These are phyloP conservation scores for Lates japonicus DNA, from an alignment of 2,797 vertebrate species.

Conservation along the genomic window DNA sequence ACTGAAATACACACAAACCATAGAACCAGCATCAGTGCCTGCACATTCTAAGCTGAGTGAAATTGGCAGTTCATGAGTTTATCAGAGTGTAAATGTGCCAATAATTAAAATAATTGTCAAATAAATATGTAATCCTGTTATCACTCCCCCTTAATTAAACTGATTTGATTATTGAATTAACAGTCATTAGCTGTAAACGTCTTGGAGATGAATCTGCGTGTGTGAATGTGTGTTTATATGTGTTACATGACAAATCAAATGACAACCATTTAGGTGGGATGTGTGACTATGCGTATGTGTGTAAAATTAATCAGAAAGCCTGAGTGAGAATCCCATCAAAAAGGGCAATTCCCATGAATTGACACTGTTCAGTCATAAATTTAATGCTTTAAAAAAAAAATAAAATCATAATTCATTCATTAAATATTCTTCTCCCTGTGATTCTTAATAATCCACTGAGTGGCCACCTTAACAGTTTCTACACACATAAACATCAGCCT, in stretches of 20 bases:
- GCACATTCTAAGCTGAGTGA: neutral
- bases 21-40: neutral
- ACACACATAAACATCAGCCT: neutral
- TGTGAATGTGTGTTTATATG: slow-evolving; percentile 14
- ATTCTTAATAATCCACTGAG: neutral
- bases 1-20: neutral
- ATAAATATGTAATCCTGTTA: slow-evolving; percentile 36
- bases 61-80: slow-evolving; percentile 2
- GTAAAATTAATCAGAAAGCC: neutral
- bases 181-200: slow-evolving; percentile 4
- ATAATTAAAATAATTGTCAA: slow-evolving; percentile 32
- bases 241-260: no score
- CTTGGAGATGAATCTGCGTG: neutral
- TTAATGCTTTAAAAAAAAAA: neutral
- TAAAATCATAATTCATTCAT: no score
- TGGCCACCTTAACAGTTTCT: neutral
- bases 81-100: slow-evolving; percentile 18
- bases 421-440: neutral
- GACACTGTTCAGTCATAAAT: slow-evolving; percentile 1
- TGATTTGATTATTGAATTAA: slow-evolving; percentile 45
- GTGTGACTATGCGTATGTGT: neutral
- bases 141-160: slow-evolving; percentile 21
- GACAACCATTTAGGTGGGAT: neutral
- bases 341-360: neutral
- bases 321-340: neutral